Evolutionary conservation across 2,797 vertebrate genomes (phyloP).

Genomic region (Argya squamiceps): DNA sequence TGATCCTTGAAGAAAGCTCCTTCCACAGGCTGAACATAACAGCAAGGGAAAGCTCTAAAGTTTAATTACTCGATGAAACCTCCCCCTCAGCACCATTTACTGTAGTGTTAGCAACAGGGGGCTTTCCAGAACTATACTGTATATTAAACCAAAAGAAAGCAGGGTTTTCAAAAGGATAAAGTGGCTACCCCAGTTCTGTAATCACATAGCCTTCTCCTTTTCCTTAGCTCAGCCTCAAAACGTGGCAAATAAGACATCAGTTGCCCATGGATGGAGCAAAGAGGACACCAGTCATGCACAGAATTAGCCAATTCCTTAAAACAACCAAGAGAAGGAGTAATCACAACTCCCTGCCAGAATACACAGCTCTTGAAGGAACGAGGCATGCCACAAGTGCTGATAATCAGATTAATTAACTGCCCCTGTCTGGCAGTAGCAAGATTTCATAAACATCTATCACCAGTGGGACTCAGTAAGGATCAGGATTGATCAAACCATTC

Average conservation of each 20-base stretch:
- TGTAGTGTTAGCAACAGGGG: not conserved
- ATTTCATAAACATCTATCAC: not conserved
- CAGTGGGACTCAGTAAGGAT: not conserved
- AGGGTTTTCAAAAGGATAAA: not conserved
- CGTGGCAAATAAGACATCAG: not conserved
- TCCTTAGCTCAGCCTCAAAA: not conserved
- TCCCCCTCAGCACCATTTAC: not conserved
- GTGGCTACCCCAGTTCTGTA: not conserved
- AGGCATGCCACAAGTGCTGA: not conserved
- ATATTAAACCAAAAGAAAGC: not conserved
- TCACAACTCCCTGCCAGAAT: not conserved
- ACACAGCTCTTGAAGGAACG: not conserved
- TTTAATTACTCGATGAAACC: not conserved
- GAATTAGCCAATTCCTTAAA: not conserved
- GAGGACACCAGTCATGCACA: not conserved
- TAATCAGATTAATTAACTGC: not conserved
- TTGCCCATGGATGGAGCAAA: not conserved
- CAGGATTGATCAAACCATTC: not conserved
- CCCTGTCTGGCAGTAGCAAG: not conserved
- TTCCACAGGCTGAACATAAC: not conserved
- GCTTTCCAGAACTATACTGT: not conserved
- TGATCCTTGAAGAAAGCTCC: not conserved
- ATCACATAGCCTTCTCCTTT: not conserved
- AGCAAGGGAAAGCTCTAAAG: not conserved
- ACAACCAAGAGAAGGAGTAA: not conserved